Conservation (phyloP, 2,888 invertebrate species). For the Coenonympha glycerion region DNA sequence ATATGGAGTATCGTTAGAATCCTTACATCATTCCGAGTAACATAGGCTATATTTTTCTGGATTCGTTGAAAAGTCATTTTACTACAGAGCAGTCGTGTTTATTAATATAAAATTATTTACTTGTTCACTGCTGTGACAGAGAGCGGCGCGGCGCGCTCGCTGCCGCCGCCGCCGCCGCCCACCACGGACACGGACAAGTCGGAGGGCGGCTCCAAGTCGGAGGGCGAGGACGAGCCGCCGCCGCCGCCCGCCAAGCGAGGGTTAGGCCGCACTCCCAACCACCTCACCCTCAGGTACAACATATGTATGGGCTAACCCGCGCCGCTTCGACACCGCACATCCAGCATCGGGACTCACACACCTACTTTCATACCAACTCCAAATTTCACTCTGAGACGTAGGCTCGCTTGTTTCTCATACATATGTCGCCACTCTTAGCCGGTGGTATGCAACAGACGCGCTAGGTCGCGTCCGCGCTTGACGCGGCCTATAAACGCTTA, state of each 20-base stretch:
- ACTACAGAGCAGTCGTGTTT: too few species aligned
- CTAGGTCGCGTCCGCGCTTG: too few species aligned
- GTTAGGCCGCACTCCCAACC: conserved; percentile 93
- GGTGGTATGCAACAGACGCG: too few species aligned
- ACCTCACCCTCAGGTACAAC: conserved; percentile 87
- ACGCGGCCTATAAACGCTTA: too few species aligned
- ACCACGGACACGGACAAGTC: conserved; percentile 65
- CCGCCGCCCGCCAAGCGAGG: conserved; percentile 79
- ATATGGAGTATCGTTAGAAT: too few species aligned
- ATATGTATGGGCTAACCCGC: conserved; percentile 57
- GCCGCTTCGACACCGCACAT: conserved; percentile 36
- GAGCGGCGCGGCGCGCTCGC: conserved; percentile 18
- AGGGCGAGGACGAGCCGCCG: conserved; percentile 89
- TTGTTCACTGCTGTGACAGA: conserved; percentile 33
- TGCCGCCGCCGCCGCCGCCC: conserved; percentile 42
- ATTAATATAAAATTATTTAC: neutral
- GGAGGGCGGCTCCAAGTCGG: conserved; percentile 87
- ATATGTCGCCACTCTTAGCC: conserved; percentile 48
- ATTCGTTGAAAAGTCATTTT: too few species aligned
- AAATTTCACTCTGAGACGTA: conserved; percentile 42
- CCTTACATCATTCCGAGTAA: too few species aligned
- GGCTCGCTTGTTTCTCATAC: conserved; percentile 61
- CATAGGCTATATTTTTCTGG: too few species aligned
- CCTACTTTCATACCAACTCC: conserved; percentile 25
- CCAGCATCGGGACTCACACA: conserved; percentile 32